phyloP scores from a whole-genome alignment of 30 jellyfish, hydroid and myxozoan species.

The Phacellophora camtschatica region DNA sequence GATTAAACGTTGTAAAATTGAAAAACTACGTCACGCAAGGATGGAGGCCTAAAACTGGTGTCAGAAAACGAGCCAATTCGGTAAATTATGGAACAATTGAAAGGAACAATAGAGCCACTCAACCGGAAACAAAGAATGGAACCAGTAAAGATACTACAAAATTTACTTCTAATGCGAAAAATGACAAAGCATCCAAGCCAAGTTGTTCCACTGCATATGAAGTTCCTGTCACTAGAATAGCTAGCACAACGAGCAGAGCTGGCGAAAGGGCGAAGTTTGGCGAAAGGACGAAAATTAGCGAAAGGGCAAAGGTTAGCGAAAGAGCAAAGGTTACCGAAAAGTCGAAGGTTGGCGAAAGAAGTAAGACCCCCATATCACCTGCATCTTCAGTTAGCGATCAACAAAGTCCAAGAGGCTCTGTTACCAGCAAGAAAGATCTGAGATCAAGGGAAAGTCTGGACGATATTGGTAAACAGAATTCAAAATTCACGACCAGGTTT shows the following conservation, averaged over 20 bases:
- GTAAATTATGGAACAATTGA: not conserved
- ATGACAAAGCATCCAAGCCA: not conserved
- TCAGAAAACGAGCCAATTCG: not conserved
- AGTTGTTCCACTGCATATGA: not conserved
- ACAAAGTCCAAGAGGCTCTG: not conserved
- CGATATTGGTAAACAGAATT: not conserved
- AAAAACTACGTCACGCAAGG: constrained; percentile 85
- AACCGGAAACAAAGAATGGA: not conserved
- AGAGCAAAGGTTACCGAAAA: no score
- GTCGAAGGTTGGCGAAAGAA: not conserved
- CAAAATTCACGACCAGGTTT: constrained; percentile 5
- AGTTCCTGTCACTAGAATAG: not conserved
- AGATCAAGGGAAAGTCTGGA: not conserved
- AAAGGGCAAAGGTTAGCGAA: no score
- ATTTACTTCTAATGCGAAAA: not conserved
- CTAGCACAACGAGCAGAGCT: not conserved
- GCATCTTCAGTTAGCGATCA: not conserved
- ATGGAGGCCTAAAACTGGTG: constrained; percentile 87
- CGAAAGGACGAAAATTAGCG: no score
- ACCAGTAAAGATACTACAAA: not conserved
- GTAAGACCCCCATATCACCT: not conserved
- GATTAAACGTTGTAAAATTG: constrained; percentile 75
- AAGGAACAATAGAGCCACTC: not conserved
- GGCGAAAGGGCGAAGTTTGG: not conserved
- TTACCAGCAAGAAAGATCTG: not conserved